phyloP scores from a whole-genome alignment of 2,797 vertebrate species.

The Psittacula echo region DNA sequence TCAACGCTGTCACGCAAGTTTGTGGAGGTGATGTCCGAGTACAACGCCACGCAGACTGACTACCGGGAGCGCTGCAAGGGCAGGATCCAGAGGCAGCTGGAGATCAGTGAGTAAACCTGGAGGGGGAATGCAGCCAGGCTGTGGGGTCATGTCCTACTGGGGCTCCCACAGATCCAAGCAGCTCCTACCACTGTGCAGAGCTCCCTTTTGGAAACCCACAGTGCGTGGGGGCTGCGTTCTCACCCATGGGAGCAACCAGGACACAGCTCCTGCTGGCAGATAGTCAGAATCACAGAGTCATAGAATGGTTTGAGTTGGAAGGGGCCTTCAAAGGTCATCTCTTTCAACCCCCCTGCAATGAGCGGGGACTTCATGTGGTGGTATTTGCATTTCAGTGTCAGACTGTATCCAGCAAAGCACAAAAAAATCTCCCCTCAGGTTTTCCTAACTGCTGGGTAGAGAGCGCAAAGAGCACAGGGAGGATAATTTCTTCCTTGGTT shows the following conservation, averaged over 20 bases:
- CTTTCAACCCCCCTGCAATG: background rate
- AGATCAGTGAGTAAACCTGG: slow-evolving; percentile 89
- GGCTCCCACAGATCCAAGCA: background rate
- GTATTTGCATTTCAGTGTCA: background rate
- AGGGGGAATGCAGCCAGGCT: fast-evolving
- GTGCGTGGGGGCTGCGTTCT: fast-evolving
- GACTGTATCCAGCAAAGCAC: background rate
- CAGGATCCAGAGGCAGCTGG: slow-evolving; percentile 95
- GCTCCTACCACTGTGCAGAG: background rate
- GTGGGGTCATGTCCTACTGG: background rate
- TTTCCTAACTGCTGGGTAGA: background rate
- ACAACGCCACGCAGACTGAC: slow-evolving; percentile 95
- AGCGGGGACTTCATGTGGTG: background rate
- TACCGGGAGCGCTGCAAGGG: slow-evolving; percentile 98
- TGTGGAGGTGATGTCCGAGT: slow-evolving; percentile 98
- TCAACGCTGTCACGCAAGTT: slow-evolving; percentile 96
- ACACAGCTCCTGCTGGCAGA: fast-evolving
- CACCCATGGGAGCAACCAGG: background rate
- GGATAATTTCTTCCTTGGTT: background rate
- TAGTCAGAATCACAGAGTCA: background rate
- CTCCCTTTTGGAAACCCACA: fast-evolving
- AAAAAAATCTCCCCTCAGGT: background rate
- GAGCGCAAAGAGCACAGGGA: background rate
- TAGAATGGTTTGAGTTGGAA: background rate
- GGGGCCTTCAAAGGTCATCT: background rate